These are phyloP conservation scores for Cyclargus thomasi DNA, from an alignment of 1,140 invertebrate species.

Conservation along the genomic window DNA sequence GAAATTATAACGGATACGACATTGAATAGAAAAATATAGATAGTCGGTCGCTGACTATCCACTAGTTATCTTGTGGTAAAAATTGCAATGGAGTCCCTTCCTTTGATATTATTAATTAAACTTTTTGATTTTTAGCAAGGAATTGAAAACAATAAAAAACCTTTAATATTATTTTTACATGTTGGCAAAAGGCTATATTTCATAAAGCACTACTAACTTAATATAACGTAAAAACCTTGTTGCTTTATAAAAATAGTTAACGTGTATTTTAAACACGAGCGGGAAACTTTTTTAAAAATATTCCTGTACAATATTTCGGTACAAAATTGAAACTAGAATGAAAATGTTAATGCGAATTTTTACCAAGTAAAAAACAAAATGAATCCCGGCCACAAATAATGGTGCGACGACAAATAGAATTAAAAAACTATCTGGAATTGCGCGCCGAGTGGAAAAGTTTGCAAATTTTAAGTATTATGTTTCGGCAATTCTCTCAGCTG, in stretches of 20 bases:
- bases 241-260: neutral
- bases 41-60: no score
- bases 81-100: no score
- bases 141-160: no score
- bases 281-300: neutral
- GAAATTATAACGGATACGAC: neutral
- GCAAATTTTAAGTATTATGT: neutral
- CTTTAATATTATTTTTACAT: no score
- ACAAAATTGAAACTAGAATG: slow-evolving; percentile 11
- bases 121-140: no score
- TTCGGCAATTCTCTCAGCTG: neutral
- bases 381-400: slow-evolving; percentile 11
- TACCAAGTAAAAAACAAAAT: neutral
- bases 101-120: no score
- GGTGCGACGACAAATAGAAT: slow-evolving; percentile 12
- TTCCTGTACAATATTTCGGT: slow-evolving; percentile 7
- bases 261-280: neutral
- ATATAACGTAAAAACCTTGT: neutral
- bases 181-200: no score
- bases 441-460: neutral
- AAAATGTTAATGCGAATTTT: slow-evolving; percentile 15
- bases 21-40: no score
- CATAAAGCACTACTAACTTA: no score
- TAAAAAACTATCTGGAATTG: slow-evolving; percentile 1
- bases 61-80: no score